Conservation (phyloP, 2,888 invertebrate species). For the Drosophila mulleri region DNA sequence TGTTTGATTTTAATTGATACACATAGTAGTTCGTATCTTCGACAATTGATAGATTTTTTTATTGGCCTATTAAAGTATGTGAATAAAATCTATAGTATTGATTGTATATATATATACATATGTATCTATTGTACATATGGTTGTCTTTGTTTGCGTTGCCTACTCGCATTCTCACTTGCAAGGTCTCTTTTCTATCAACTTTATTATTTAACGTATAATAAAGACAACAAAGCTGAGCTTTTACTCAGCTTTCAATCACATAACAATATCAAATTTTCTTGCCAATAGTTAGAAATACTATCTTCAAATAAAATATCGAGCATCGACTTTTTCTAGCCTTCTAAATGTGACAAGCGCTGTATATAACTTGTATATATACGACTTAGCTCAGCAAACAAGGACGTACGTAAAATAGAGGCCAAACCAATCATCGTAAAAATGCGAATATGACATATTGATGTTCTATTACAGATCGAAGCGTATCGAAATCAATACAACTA, state of each 20-base stretch:
- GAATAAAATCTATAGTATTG: slow-evolving; percentile 8
- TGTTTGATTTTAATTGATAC: slow-evolving; percentile 52
- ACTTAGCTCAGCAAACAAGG: slow-evolving; percentile 24
- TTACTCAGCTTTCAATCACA: too few relatives aligned
- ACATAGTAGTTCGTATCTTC: slow-evolving; percentile 38
- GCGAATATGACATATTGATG: slow-evolving; percentile 12
- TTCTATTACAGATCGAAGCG: slow-evolving; percentile 5
- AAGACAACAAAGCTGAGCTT: too few relatives aligned
- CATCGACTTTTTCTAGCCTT: neutral
- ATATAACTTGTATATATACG: slow-evolving; percentile 25
- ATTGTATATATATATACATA: slow-evolving; percentile 11
- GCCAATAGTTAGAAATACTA: too few relatives aligned
- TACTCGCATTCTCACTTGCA: neutral
- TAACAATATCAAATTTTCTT: too few relatives aligned
- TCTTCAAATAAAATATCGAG: too few relatives aligned
- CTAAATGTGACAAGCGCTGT: neutral
- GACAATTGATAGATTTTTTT: slow-evolving; percentile 49
- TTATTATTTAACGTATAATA: slow-evolving; percentile 25
- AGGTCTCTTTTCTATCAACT: slow-evolving; percentile 17
- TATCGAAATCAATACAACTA: neutral
- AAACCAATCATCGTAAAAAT: slow-evolving; percentile 3
- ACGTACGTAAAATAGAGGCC: slow-evolving; percentile 55
- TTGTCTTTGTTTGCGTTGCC: slow-evolving; percentile 35
- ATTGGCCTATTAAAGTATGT: slow-evolving; percentile 13
- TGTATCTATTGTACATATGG: slow-evolving; percentile 13